phyloP scores from a whole-genome alignment of 2,888 invertebrate species.

The Tenthredo amoena region DNA sequence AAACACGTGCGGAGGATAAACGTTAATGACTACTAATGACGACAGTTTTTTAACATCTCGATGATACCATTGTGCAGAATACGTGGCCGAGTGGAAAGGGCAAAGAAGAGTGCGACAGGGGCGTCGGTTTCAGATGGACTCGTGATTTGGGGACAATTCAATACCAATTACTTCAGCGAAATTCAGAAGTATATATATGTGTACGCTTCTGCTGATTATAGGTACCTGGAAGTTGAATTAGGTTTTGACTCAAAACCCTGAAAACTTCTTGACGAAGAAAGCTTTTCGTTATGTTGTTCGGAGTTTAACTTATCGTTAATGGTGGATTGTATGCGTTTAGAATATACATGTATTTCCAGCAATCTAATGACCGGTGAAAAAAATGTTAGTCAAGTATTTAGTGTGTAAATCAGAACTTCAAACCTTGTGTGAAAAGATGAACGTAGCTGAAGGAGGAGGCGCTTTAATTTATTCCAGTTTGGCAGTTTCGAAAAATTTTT shows the following conservation, averaged over 20 bases:
- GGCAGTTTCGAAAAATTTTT: not conserved
- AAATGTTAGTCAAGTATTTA: not conserved
- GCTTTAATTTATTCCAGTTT: not conserved
- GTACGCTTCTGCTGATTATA: not conserved
- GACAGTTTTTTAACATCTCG: not conserved
- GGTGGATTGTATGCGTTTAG: not conserved
- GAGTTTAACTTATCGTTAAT: not conserved
- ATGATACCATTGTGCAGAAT: not conserved
- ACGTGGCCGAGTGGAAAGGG: not conserved
- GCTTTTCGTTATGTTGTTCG: not conserved
- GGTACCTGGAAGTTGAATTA: not conserved
- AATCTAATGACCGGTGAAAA: not conserved
- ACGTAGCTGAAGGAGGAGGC: not conserved
- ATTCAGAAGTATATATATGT: not conserved
- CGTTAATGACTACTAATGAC: not conserved
- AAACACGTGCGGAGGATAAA: constrained; percentile 22
- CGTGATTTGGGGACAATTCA: not conserved
- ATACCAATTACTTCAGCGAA: not conserved
- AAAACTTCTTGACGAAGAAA: not conserved
- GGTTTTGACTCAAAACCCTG: not conserved
- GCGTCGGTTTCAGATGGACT: not conserved
- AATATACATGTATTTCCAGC: not conserved
- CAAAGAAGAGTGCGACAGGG: not conserved
- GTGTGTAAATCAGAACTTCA: not conserved
- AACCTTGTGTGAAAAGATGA: not conserved